Conservation (phyloP, 2,888 invertebrate genomes). For the Dexiosoma caninum region DNA sequence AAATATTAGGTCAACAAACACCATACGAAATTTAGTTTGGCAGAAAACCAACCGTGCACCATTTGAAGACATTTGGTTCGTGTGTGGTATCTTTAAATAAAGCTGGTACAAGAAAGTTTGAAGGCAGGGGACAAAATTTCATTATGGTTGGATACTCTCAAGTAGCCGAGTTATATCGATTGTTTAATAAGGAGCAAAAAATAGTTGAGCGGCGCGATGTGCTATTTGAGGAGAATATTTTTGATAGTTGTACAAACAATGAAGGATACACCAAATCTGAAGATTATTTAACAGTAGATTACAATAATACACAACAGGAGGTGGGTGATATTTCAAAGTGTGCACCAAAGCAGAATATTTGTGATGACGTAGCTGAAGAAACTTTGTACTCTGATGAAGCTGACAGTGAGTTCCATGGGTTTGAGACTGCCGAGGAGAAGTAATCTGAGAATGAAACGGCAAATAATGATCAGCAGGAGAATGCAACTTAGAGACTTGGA, state of each 20-base stretch:
- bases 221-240: slow-evolving; percentile 33
- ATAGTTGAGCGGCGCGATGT: slow-evolving; percentile 18
- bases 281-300: neutral
- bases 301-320: neutral
- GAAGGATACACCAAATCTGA: neutral
- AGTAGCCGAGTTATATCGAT: too few species aligned
- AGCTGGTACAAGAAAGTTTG: slow-evolving; percentile 10
- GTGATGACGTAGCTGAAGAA: too few species aligned
- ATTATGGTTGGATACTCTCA: slow-evolving; percentile 39
- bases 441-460: neutral
- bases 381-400: neutral
- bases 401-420: neutral
- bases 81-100: slow-evolving; percentile 52
- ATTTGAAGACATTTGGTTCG: too few species aligned
- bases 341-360: too few species aligned
- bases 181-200: too few species aligned
- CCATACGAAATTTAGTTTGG: too few species aligned
- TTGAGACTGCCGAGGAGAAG: neutral
- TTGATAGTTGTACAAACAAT: too few species aligned
- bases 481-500: too few species aligned
- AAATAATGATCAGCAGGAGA: neutral
- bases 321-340: too few species aligned
- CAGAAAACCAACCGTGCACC: too few species aligned
- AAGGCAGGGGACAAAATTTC: slow-evolving; percentile 22
- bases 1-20: too few species aligned